Percentiles rank a stretch among this genome's conserved stretches.
Evolutionary conservation across 2,888 invertebrate species (phyloP).

Genomic region (Caenorhabditis japonica): DNA sequence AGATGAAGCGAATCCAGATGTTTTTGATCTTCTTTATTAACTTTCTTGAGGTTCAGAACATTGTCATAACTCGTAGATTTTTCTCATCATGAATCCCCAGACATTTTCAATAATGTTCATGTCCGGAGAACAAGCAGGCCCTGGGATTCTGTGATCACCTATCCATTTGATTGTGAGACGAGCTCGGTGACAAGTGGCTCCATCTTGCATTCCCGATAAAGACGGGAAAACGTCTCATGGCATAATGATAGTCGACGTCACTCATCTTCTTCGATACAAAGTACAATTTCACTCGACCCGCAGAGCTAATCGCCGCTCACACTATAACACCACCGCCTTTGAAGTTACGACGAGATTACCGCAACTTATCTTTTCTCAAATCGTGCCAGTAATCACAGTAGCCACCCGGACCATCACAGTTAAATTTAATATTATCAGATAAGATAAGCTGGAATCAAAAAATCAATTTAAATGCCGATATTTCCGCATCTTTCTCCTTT

Average conservation of each 20-base stretch:
- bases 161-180: background rate
- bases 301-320: conserved; percentile 6
- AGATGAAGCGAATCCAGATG: background rate
- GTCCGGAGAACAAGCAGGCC: conserved; percentile 13
- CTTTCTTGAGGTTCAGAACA: background rate
- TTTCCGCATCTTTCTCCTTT: conserved; percentile 6
- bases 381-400: conserved; percentile 18
- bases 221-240: background rate
- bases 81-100: conserved; percentile 2
- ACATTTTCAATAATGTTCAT: conserved; percentile 8
- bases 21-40: background rate
- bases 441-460: conserved; percentile 11
- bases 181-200: conserved; percentile 1
- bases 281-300: conserved; percentile 1
- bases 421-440: conserved; percentile 12
- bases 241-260: background rate
- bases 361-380: conserved; percentile 15
- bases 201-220: too few species aligned
- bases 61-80: background rate
- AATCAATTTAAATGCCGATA: background rate
- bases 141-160: background rate
- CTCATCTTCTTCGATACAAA: conserved; percentile 6
- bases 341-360: conserved; percentile 9
- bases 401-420: conserved; percentile 16
- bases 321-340: conserved; percentile 10